Evolutionary conservation across 2,888 invertebrate genomes (phyloP).

Genomic region (Platynereis dumerilii): DNA sequence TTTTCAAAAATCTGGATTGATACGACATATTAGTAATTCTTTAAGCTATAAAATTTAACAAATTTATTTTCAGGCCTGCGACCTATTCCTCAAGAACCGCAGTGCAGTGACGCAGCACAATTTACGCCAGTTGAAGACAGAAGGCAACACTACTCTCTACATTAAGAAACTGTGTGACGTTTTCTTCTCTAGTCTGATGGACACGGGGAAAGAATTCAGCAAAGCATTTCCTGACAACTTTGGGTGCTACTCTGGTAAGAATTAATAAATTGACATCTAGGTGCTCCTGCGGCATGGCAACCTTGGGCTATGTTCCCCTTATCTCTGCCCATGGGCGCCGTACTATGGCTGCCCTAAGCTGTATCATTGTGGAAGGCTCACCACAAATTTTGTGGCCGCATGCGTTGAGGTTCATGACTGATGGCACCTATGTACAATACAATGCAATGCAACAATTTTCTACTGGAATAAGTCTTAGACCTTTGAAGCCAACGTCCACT

Average conservation of each 20-base stretch:
- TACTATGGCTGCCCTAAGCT: too few species aligned
- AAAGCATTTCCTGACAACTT: conserved; percentile 81
- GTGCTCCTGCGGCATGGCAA: too few species aligned
- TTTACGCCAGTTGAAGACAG: conserved; percentile 73
- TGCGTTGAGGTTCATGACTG: too few species aligned
- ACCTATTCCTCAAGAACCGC: conserved; percentile 81
- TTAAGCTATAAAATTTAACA: too few species aligned
- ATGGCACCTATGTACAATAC: too few species aligned
- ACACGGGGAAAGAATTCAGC: conserved; percentile 78
- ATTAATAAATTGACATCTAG: too few species aligned
- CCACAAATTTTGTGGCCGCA: too few species aligned
- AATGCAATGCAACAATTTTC: neutral
- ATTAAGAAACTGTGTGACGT: conserved; percentile 82
- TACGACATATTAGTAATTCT: too few species aligned
- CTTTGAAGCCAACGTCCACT: neutral
- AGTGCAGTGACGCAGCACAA: conserved; percentile 82
- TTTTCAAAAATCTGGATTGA: too few species aligned
- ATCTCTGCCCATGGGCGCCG: too few species aligned
- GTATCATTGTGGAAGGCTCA: too few species aligned
- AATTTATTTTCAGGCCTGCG: conserved; percentile 72
- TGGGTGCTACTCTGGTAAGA: conserved; percentile 74
- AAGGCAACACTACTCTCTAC: conserved; percentile 72
- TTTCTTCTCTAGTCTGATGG: conserved; percentile 81
- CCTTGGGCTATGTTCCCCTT: too few species aligned
- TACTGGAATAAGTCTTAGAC: neutral